Percentiles rank a stretch among this genome's conserved stretches.
phyloP scores from a whole-genome alignment of 2,888 invertebrate genomes.

The Cremastinae sp. region DNA sequence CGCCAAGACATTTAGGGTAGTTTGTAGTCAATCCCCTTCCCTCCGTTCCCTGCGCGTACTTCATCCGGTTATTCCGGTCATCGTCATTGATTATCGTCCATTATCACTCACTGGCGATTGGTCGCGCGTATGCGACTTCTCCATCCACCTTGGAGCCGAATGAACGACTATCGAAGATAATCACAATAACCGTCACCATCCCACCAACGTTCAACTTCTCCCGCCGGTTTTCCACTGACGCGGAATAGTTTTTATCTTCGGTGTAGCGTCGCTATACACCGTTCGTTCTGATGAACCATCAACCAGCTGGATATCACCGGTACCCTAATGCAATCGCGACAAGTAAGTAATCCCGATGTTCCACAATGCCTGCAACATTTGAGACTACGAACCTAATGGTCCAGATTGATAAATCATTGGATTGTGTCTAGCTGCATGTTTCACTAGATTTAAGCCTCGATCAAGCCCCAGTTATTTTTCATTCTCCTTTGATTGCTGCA shows the following conservation, averaged over 20 bases:
- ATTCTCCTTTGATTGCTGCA: not conserved
- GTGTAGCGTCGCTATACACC: slow-evolving; percentile 9
- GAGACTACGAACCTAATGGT: not conserved
- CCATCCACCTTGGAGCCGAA: not conserved
- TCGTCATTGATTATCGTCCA: slow-evolving; percentile 12
- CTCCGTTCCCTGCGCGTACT: not conserved
- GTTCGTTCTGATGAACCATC: slow-evolving; percentile 45
- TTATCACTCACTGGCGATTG: not conserved
- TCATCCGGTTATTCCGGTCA: slow-evolving; percentile 12
- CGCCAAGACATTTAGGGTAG: slow-evolving; percentile 74
- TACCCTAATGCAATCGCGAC: slow-evolving; percentile 68
- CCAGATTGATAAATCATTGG: too few relatives aligned
- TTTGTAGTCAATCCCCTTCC: slow-evolving; percentile 76
- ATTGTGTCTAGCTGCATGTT: too few relatives aligned
- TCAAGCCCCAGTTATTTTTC: too few relatives aligned
- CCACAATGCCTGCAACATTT: not conserved
- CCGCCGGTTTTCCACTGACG: slow-evolving; percentile 6
- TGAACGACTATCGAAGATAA: not conserved
- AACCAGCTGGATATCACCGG: slow-evolving; percentile 57
- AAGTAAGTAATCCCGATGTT: slow-evolving; percentile 67
- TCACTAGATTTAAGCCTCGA: too few relatives aligned
- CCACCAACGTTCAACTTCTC: slow-evolving; percentile 11
- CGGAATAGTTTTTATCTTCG: not conserved
- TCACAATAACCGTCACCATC: slow-evolving; percentile 6
- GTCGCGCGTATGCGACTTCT: not conserved